Conservation (phyloP, 2,113 vertebrate species). For the Thamnophis sirtalis region DNA sequence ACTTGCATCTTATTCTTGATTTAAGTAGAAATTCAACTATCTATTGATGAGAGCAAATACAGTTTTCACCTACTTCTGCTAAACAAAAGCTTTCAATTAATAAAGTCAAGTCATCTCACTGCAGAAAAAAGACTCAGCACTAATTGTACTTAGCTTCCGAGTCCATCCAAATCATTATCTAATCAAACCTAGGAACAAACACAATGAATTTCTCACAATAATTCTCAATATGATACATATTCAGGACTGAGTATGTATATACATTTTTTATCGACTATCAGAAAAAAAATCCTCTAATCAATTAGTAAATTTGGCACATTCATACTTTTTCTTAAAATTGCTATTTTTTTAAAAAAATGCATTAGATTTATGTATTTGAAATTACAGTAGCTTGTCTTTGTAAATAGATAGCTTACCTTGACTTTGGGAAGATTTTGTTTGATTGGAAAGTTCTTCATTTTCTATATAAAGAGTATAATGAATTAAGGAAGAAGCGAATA, state of each 20-base stretch:
- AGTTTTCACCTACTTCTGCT: background rate
- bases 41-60: background rate
- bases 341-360: background rate
- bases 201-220: background rate
- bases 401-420: constrained; percentile 67
- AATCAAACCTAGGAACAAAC: background rate
- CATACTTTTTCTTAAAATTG: background rate
- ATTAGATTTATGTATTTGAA: constrained; percentile 17
- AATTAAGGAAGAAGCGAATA: constrained; percentile 43
- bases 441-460: constrained; percentile 71
- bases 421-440: constrained; percentile 69
- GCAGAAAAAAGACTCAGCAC: background rate
- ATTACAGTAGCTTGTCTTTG: constrained; percentile 15
- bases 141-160: background rate
- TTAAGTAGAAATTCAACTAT: background rate
- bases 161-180: background rate
- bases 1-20: background rate
- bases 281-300: background rate
- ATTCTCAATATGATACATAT: background rate
- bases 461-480: constrained; percentile 62
- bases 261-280: background rate
- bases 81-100: background rate
- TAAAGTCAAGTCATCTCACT: background rate
- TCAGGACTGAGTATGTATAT: background rate
- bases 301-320: background rate